These are phyloP conservation scores for Notamacropus eugenii DNA, from an alignment of 2,797 vertebrate genomes.

Conservation along the genomic window DNA sequence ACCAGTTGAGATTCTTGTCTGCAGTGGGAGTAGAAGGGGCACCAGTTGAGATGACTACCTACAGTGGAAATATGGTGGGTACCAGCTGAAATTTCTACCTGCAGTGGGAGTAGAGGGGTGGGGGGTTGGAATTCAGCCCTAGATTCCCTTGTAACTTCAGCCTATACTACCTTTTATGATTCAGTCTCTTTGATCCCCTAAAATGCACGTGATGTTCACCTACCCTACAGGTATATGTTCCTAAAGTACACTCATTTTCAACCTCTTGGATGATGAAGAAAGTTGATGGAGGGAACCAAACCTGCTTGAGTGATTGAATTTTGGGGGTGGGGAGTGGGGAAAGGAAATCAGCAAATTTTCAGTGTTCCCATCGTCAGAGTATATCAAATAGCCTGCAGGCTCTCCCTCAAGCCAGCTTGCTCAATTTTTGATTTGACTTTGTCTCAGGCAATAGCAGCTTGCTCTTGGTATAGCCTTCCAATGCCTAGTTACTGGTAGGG, in stretches of 20 bases:
- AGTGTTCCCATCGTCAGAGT: not conserved
- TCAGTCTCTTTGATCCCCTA: not conserved
- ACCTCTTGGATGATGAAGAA: not conserved
- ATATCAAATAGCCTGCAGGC: not conserved
- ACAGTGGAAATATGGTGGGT: not conserved
- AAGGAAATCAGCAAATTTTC: not conserved
- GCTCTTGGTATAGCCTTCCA: constrained; percentile 40
- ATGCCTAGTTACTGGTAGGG: not conserved
- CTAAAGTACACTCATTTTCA: not conserved
- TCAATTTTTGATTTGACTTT: constrained; percentile 11
- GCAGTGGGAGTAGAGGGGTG: not conserved
- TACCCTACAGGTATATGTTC: not conserved
- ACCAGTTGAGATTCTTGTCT: not conserved
- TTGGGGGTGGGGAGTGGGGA: not conserved
- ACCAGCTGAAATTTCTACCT: not conserved
- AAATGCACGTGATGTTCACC: not conserved
- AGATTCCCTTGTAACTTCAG: not conserved
- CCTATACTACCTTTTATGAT: not conserved
- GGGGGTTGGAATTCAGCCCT: not conserved
- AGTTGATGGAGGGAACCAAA: not conserved
- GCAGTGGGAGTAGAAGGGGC: not conserved
- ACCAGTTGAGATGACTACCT: not conserved
- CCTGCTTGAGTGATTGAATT: not conserved
- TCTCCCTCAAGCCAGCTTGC: constrained; percentile 3
- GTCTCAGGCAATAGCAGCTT: constrained; percentile 20